Evolutionary conservation across 1,140 invertebrate genomes (phyloP).

Genomic region (Nylanderia fulva): DNA sequence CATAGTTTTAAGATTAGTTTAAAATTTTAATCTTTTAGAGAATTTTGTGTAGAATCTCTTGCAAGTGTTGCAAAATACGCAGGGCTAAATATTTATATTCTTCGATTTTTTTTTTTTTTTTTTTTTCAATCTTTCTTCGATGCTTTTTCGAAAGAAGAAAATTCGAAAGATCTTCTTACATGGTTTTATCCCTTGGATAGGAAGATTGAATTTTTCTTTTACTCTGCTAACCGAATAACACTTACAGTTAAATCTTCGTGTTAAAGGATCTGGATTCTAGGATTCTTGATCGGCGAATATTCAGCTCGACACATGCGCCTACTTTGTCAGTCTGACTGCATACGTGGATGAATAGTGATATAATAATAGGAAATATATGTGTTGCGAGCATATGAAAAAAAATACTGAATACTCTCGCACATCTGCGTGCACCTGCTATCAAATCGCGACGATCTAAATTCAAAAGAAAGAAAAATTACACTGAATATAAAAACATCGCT

Average conservation of each 20-base stretch:
- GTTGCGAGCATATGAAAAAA: constrained; percentile 67
- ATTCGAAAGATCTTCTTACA: background rate
- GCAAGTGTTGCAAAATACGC: background rate
- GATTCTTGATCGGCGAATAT: constrained; percentile 47
- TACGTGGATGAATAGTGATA: constrained; percentile 70
- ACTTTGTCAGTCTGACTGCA: constrained; percentile 71
- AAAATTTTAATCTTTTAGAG: background rate
- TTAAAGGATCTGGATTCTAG: constrained; percentile 47
- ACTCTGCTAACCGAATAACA: background rate
- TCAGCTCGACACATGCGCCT: constrained; percentile 54
- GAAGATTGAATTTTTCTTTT: background rate
- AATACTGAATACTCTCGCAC: constrained; percentile 82
- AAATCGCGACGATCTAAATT: constrained; percentile 29
- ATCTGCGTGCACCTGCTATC: constrained; percentile 83
- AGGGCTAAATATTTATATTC: background rate
- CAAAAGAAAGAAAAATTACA: background rate
- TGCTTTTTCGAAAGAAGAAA: background rate
- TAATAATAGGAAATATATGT: constrained; percentile 71
- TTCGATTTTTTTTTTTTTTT: constrained; percentile 23
- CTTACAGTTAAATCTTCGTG: constrained; percentile 14
- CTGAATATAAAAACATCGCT: background rate
- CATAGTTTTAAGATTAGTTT: background rate
- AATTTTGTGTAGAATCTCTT: background rate
- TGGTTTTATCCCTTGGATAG: background rate
- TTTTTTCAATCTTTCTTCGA: background rate